Base-by-base conservation (phyloP, 1,140 invertebrate genomes). In the Drosophila tropicalis region DNA sequence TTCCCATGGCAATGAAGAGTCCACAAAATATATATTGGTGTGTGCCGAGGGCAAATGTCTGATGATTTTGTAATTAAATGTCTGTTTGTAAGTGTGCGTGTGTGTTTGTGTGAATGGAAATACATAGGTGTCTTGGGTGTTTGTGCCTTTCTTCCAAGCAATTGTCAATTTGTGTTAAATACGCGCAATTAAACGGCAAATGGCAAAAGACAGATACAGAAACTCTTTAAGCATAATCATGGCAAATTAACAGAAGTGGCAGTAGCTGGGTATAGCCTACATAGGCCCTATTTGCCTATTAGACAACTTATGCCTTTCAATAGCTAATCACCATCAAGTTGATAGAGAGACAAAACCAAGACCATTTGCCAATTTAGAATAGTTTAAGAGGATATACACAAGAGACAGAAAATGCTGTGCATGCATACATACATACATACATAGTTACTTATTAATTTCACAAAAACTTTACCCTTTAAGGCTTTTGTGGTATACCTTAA, bases 141-240 rank as follows among this genome's bases (percentile, higher is more conserved):
- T 3, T 17, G 56, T 12, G 44, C 34, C 47, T 40, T 55, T 22
- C 57, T 76, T 55, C 69, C 67, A 71, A 83, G 83, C 83, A 87
- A 86, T 82, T 86, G 72, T 89, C 79, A 87, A 82, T 83, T 86
- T 86, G 83, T 71, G 70, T 86, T 83, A 87, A 86, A 80, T 74
- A 65, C 70, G 79, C 83, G 70, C 83, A 86, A 83, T 87, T 86
- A 79, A 86, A 86, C 72, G 67, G 60, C 67, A 76, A 87, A 87
- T 87, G 76, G 51, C 62, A 77, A 64, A 74, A 70, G 29, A 75
- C 56, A 10, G 15, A 70, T 5, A 57, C 56, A 73, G 29, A 57
- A 62, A 41, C 61, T 62, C 67, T 72, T 81, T 66, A 9, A 32
- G 63, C 68, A 73, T 81, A 84, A 84, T 84, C 69, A 56, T 51